Base-by-base conservation (phyloP, 2,888 invertebrate genomes). In the Synanthedon vespiformis region DNA sequence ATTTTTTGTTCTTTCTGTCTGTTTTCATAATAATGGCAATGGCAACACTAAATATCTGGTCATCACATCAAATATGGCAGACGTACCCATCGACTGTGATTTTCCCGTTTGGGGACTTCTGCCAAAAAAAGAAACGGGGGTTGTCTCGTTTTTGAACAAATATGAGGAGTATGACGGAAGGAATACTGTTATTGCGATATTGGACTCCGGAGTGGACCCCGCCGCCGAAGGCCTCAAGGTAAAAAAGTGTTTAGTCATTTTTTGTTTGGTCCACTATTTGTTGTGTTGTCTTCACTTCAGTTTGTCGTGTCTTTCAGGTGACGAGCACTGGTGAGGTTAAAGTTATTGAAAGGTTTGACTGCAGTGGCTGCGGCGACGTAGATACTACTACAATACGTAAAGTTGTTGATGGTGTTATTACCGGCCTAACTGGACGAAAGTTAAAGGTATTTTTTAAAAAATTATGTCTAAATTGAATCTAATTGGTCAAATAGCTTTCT, bases 191-290 rank as follows among this genome's bases (percentile, higher is more conserved):
- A 97, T 99, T 74, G 99, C 98, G 48, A 95, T 99, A 75, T 93
- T 99, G 65, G 99, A 99, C 87, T 98, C 98, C 3, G 99, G 99
- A 8, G 95, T 99, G 53, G 99, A 99, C 89, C 98, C 99, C 22
- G 96, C 95, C 50, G 97, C 97, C 8, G 92, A 94, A 58, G 99
- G 99, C 57, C 90, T 99, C 64, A 93, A 95, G 93, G 98, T 95
- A 89, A 70, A 78, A 81, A 74, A 65, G 47, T 80, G 83, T 75
- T 81, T 78, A 74, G 84, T 87, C 85, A 88, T 68, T 77, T 70
- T 79, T 77, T 77, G 68, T 77, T 79, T 76, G 63, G 68, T 70
- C 67, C 56, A 47, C 55, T 57, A 57, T 63, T 72, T 70, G 64
- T 53, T 57, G 52, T 70, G 64, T 53, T 57, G 51, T 48, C 64